phyloP scores from a whole-genome alignment of 2,113 vertebrate species.

The Tragulus kanchil region DNA sequence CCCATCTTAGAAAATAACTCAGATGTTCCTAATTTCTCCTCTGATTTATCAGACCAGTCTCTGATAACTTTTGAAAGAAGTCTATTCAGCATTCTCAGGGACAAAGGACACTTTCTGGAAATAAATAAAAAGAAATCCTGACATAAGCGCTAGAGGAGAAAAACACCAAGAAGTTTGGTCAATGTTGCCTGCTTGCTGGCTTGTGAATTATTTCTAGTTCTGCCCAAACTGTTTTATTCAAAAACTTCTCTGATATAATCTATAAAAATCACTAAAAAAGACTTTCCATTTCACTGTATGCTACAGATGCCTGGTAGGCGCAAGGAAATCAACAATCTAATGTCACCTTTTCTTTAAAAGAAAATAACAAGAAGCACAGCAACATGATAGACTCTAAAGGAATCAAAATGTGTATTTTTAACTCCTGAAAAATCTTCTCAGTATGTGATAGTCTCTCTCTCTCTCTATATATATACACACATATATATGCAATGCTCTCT shows the following conservation, averaged over 20 bases:
- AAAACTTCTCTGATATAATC: slow-evolving; percentile 57
- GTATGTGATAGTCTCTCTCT: not conserved
- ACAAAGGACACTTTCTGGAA: slow-evolving; percentile 69
- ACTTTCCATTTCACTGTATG: not conserved
- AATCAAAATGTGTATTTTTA: slow-evolving; percentile 56
- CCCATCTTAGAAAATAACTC: slow-evolving; percentile 81
- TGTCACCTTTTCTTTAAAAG: slow-evolving; percentile 61
- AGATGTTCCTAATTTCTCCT: slow-evolving; percentile 78
- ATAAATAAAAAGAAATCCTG: slow-evolving; percentile 74
- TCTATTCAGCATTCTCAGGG: slow-evolving; percentile 69
- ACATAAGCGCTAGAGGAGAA: slow-evolving; percentile 23
- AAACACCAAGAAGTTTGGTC: slow-evolving; percentile 59
- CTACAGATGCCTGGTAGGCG: not conserved
- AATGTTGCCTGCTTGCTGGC: slow-evolving; percentile 46
- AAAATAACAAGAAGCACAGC: slow-evolving; percentile 39
- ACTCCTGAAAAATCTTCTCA: slow-evolving; percentile 39
- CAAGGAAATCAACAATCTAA: slow-evolving; percentile 68
- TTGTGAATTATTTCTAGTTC: slow-evolving; percentile 56
- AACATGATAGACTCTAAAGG: slow-evolving; percentile 24
- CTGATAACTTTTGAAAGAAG: slow-evolving; percentile 79
- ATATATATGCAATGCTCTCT: not conserved
- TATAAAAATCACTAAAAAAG: slow-evolving; percentile 65
- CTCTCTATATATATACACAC: not conserved
- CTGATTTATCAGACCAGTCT: slow-evolving; percentile 76
- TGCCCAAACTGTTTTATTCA: slow-evolving; percentile 58